Evolutionary conservation across 2,113 vertebrate species (phyloP), one percentile per base, ranked within the genome.

Genomic region (Danionella cerebrum): DNA sequence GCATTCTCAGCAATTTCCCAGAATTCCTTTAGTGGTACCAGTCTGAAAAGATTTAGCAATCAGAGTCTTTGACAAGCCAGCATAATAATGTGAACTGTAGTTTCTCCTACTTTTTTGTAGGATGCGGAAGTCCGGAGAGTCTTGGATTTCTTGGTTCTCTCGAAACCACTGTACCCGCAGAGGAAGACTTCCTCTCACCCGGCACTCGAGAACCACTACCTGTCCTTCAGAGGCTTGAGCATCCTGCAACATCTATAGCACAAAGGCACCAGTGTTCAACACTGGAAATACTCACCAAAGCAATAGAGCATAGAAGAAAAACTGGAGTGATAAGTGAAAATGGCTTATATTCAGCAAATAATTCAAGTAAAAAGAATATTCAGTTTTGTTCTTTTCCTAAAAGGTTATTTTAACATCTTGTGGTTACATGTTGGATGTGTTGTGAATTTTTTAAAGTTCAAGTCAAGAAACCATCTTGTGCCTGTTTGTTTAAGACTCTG

Each of bases 121-220:
- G 75, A 98, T 89, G 31, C 96, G 88, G 80, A 99, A 99, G 78
- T 99, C 96, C 0, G 96, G 96, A 2, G 96, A 97, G 83, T 99
- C 96, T 69, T 94, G 86, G 80, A 99, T 94, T 83, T 98, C 92
- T 22, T 85, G 69, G 1, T 91, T 91, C 73, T 97, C 90, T 11
- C 92, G 89, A 85, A 84, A 94, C 96, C 96, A 99, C 29, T 79
- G 83, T 76, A 99, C 93, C 55, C 86, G 87, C 68, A 94, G 77
- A 0, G 93, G 91, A 36, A 89, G 91, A 0, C 83, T 76, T 16
- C 95, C 95, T 27, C 89, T 91, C 18, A 98, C 90, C 65, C 96
- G 84, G 83, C 95, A 95, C 84, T 99, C 96, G 79, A 99, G 76
- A 21, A 98, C 95, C 63, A 98, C 93, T 0, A 96, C 91, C 82